phyloP scores from a whole-genome alignment of 1,140 invertebrate genomes.

The Trachelipus rathkii region DNA sequence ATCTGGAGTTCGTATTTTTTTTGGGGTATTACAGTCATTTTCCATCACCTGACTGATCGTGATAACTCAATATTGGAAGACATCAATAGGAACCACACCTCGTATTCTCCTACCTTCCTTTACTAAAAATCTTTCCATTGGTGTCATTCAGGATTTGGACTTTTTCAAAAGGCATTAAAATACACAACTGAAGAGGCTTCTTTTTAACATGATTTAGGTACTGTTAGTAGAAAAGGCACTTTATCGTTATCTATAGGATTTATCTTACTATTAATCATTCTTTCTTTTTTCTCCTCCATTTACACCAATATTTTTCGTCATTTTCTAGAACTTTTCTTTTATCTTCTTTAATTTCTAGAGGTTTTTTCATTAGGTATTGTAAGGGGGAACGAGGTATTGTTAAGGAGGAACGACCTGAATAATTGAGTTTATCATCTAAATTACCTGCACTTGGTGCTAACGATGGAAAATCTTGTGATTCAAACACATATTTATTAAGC shows the following conservation, averaged over 20 bases:
- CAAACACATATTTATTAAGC: no score
- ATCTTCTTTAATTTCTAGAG: conserved; percentile 58
- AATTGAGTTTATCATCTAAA: no score
- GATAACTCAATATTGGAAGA: conserved; percentile 36
- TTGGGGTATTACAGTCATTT: conserved; percentile 49
- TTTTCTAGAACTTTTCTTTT: conserved; percentile 46
- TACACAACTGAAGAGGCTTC: conserved; percentile 46
- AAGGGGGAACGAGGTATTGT: no score
- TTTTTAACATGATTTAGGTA: conserved; percentile 38
- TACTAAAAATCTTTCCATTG: conserved; percentile 28
- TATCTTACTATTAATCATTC: conserved; percentile 34
- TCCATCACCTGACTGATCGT: conserved; percentile 21
- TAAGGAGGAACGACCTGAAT: no score
- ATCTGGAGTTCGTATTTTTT: conserved; percentile 58
- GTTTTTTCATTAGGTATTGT: conserved; percentile 59
- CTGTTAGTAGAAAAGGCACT: conserved; percentile 34
- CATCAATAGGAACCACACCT: conserved; percentile 32
- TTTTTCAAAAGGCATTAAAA: conserved; percentile 40
- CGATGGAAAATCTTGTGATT: no score
- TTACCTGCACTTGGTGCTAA: no score
- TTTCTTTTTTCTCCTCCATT: conserved; percentile 40
- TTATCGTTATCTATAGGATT: conserved; percentile 10
- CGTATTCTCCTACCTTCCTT: conserved; percentile 34
- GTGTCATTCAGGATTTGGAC: conserved; percentile 39
- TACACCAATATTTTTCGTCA: conserved; percentile 29